Evolutionary conservation across 1,140 invertebrate species (phyloP), one percentile per base, ranked within the genome.

Genomic region (Drosophila carrolli): DNA sequence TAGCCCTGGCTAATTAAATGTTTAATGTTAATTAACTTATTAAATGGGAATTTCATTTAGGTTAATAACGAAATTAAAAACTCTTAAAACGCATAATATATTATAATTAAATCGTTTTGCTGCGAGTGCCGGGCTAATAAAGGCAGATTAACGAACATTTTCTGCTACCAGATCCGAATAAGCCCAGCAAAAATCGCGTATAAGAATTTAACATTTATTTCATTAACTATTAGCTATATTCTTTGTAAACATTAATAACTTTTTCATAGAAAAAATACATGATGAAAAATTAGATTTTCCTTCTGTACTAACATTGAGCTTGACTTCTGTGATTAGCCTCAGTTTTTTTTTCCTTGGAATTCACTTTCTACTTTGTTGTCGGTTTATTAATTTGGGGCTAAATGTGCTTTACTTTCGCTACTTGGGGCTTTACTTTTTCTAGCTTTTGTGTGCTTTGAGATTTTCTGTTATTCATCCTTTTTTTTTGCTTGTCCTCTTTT

Each of bases 191-290:
- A 37, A 37, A 10, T 58, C 44, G 53, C 46, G 32, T 29, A 50
- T 43, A 41, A 37, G 19, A 50, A 41, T 70, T 71, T 14, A 71
- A 58, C 53, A 58, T 23, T 73, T 47, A 48, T 23, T 58, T 40
- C n/a, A 73, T 73, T 73, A 53, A 61, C 68, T 73, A 47, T 61
- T 73, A 47, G 54, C 54, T 76, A 57, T 47, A 55, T 43, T 41
- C 29, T 9, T 37, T 76, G 38, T 75, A 54, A 76, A 44, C 61
- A 47, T 76, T 44, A 76, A 57, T 71, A 82, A 81, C 68, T 86
- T 85, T 85, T 85, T 85, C 82, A 85, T 86, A 85, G 82, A 85
- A 85, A 85, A 85, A 85, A 85, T 85, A 86, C 44, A 10, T 16
- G 74, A 47, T 75, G 60, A 75, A 75, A 79, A 66, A 71, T 63